These are phyloP conservation scores for Drosophila malerkotliana DNA, from an alignment of 1,140 invertebrate genomes.

Conservation along the genomic window DNA sequence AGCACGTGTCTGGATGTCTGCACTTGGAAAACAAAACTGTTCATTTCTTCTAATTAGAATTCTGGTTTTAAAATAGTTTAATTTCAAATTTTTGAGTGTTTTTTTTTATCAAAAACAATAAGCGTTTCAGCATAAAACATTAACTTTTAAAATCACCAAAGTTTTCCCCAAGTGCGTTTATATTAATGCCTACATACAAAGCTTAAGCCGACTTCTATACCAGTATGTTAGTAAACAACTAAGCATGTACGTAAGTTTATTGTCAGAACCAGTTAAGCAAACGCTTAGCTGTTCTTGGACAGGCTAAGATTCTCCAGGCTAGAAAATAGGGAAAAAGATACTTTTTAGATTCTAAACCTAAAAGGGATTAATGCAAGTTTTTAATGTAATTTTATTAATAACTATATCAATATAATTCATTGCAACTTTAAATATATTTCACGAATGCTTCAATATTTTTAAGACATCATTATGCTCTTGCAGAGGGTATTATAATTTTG, in stretches of 20 bases:
- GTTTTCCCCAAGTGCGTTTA: not conserved
- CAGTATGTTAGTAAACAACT: conserved; percentile 7
- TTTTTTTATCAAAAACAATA: too few relatives aligned
- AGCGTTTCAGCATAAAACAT: too few relatives aligned
- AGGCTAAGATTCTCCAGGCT: not conserved
- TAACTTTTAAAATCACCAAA: not conserved
- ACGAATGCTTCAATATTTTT: too few relatives aligned
- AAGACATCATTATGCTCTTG: too few relatives aligned
- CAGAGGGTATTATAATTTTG: too few relatives aligned
- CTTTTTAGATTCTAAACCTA: too few relatives aligned
- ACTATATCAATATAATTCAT: too few relatives aligned
- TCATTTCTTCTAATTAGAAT: not conserved
- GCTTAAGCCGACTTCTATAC: conserved; percentile 27
- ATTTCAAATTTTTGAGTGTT: too few relatives aligned
- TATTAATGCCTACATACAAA: conserved; percentile 29
- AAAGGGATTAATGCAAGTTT: too few relatives aligned
- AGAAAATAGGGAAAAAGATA: not conserved
- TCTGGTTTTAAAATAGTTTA: too few relatives aligned
- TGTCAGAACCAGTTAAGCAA: conserved; percentile 9
- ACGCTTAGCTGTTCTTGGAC: conserved; percentile 1
- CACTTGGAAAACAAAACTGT: conserved; percentile 24
- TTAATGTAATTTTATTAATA: too few relatives aligned
- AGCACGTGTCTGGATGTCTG: conserved; percentile 27
- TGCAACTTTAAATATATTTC: too few relatives aligned
- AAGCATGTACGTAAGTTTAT: conserved; percentile 8